These are phyloP conservation scores for Theonella swinhoei DNA, from an alignment of 37 sponge, comb jelly and placozoan species.

Conservation along the genomic window DNA sequence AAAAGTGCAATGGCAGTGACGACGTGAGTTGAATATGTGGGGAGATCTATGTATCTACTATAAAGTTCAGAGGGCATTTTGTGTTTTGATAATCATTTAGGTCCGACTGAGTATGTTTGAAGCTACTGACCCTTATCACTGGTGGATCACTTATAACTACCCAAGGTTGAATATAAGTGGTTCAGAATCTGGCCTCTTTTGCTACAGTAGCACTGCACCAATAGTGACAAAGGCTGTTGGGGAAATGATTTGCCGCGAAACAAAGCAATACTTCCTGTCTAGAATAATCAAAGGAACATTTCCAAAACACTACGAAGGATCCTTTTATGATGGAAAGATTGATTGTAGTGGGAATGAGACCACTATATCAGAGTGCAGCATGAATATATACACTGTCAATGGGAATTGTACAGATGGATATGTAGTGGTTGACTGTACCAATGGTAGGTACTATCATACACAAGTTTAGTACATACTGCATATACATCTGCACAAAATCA, in stretches of 20 bases:
- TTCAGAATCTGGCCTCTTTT: no score
- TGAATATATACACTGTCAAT: background rate
- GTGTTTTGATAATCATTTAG: no score
- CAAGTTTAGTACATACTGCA: background rate
- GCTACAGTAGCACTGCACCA: no score
- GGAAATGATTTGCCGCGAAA: background rate
- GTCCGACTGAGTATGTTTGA: no score
- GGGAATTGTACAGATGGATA: conserved; percentile 18
- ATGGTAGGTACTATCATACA: conserved; percentile 6
- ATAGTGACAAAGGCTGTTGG: background rate
- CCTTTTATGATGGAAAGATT: background rate
- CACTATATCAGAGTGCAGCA: conserved; percentile 9
- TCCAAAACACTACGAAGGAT: background rate
- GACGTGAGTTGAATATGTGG: no score
- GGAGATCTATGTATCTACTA: background rate
- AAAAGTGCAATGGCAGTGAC: background rate
- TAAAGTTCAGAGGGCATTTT: background rate
- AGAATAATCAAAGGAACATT: background rate
- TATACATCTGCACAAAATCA: background rate
- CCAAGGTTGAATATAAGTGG: no score
- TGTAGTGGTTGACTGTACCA: conserved; percentile 12
- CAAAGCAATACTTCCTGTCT: background rate
- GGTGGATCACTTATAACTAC: no score
- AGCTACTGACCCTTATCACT: no score
- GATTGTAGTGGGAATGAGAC: conserved; percentile 38